Evolutionary conservation across 2,797 vertebrate genomes (phyloP), one percentile per base, ranked within the genome.

Genomic region (Champsocephalus esox): DNA sequence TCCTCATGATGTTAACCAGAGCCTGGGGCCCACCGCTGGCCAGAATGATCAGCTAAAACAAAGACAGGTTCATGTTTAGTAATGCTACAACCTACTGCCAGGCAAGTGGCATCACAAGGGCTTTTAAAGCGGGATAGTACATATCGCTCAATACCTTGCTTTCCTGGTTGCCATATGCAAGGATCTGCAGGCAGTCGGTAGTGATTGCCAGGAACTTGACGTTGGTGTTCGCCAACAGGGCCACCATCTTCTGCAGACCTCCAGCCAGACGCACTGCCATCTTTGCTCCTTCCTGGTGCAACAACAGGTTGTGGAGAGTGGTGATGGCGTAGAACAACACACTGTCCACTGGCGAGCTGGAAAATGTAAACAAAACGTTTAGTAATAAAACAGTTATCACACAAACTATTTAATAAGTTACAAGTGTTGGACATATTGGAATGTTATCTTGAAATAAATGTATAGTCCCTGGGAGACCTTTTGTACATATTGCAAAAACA

Each of bases 161-260:
- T 91, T 99, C 98, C 83, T 99, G 98, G 92, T 99, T 99, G 87
- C 98, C 98, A 6, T 99, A 99, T 0, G 98, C 98, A 89, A 99
- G 95, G 84, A 99, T 99, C 94, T 99, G 98, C 81, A 99, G 96
- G 86, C 98, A 99, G 92, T 99, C 98, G 17, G 98, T 99, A 46
- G 98, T 99, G 88, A 99, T 99, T 58, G 98, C 98, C 91, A 99
- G 92, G 90, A 99, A 99, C 81, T 99, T 99, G 83, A 99, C 98
- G 0, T 99, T 99, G 83, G 98, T 99, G 89, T 99, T 99, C 77
- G 97, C 97, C 86, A 99, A 94, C 92, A 99, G 94, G 12, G 98
- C 98, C 84, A 99, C 98, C 98, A 99, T 99, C 90, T 99, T 99
- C 92, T 99, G 98, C 75, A 99, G 94, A 49, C 98, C 98, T 4